These are phyloP conservation scores for Marcusenius ussheri DNA, from an alignment of 2,113 vertebrate species.

Conservation along the genomic window DNA sequence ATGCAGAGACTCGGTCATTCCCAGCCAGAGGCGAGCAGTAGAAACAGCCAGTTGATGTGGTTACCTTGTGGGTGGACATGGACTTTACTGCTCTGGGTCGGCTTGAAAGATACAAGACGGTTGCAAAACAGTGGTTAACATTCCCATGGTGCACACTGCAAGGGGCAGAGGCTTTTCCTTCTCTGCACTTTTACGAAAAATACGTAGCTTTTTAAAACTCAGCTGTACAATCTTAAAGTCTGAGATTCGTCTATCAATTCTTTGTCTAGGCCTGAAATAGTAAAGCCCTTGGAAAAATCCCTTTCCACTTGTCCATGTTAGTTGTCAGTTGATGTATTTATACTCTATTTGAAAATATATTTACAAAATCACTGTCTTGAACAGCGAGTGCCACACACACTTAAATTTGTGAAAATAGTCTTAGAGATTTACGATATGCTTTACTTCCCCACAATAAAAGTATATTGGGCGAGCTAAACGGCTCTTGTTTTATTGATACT, in stretches of 20 bases:
- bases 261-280: neutral
- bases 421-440: neutral
- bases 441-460: neutral
- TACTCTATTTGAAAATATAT: neutral
- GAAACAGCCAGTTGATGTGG: constrained; percentile 33
- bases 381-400: neutral
- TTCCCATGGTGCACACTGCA: neutral
- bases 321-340: neutral
- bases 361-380: neutral
- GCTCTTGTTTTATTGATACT: neutral
- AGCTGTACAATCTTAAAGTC: neutral
- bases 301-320: neutral
- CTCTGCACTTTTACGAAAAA: neutral
- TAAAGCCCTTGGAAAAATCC: neutral
- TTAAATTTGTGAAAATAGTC: neutral
- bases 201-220: neutral
- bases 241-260: neutral
- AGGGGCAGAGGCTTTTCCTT: neutral
- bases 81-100: constrained; percentile 69
- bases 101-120: constrained; percentile 56
- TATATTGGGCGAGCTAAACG: neutral
- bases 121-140: constrained; percentile 25
- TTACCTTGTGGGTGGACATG: constrained; percentile 86
- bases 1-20: constrained; percentile 22
- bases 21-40: constrained; percentile 10